A percentile compares a stretch with the other conserved stretches of the same genome.
Conservation (phyloP, 2,888 invertebrate species). For the Pilophorus perplexus region DNA sequence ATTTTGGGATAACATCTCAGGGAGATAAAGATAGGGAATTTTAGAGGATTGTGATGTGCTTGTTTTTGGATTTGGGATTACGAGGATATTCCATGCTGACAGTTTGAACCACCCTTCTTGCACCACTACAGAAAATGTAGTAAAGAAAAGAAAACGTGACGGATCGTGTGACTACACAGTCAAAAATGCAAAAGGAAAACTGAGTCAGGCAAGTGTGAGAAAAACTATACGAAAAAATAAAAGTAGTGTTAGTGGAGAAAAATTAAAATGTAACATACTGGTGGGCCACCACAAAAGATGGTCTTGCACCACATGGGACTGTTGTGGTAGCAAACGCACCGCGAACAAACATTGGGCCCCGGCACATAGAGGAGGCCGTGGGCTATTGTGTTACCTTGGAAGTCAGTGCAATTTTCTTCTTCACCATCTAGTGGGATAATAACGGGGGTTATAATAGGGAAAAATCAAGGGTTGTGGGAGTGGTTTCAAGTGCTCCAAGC, state of each 20-base stretch:
- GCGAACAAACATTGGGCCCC: constrained; percentile 78
- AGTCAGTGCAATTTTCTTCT: constrained; percentile 79
- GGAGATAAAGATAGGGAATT: no score
- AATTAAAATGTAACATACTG: constrained; percentile 51
- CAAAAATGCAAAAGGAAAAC: no score
- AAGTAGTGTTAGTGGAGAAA: constrained; percentile 19
- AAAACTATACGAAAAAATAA: not conserved
- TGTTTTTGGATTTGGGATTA: no score
- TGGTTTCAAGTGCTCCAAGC: not conserved
- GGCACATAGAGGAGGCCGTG: constrained; percentile 81
- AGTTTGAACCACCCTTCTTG: no score
- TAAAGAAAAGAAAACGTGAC: no score
- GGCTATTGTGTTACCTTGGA: constrained; percentile 72
- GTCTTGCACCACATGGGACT: constrained; percentile 84
- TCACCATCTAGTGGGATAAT: constrained; percentile 56
- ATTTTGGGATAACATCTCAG: no score
- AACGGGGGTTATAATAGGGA: not conserved
- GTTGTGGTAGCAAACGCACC: constrained; percentile 82
- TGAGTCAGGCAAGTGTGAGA: not conserved
- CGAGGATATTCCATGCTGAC: no score
- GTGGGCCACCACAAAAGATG: constrained; percentile 76
- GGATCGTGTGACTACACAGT: no score
- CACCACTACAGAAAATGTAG: no score
- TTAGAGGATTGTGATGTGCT: no score
- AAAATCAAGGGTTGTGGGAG: not conserved